phyloP scores from a whole-genome alignment of 2,888 invertebrate species.

The Anarsia innoxiella region DNA sequence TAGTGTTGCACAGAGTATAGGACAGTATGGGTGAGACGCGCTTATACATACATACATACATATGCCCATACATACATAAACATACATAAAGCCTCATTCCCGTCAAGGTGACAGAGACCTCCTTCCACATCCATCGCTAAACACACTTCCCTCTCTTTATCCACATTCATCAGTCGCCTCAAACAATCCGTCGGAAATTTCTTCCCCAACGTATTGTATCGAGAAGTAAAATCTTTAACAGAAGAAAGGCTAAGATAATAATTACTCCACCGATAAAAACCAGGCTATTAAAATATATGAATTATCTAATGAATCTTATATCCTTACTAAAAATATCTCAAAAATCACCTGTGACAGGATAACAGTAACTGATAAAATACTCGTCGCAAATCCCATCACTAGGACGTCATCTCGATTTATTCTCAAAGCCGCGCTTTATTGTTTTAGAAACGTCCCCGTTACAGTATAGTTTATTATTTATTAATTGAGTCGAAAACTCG shows the following conservation, averaged over 20 bases:
- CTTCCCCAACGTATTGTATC: too few relatives aligned
- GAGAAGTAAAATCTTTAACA: too few relatives aligned
- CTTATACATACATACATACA: constrained; percentile 20
- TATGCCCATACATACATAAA: constrained; percentile 14
- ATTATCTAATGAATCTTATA: too few relatives aligned
- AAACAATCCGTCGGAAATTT: too few relatives aligned
- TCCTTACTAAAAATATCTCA: too few relatives aligned
- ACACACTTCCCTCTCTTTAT: neutral
- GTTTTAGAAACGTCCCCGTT: constrained; percentile 24
- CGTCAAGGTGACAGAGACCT: neutral
- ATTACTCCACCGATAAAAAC: too few relatives aligned
- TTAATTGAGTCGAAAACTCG: constrained; percentile 9
- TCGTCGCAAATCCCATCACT: too few relatives aligned
- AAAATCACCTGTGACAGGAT: too few relatives aligned
- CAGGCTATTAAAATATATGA: too few relatives aligned
- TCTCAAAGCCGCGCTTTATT: constrained; percentile 29
- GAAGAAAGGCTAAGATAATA: too few relatives aligned
- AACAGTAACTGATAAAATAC: too few relatives aligned
- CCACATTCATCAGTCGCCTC: neutral
- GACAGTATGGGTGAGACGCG: neutral
- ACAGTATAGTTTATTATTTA: constrained; percentile 11
- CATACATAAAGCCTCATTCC: neutral
- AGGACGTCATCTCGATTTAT: too few relatives aligned
- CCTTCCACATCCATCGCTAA: neutral
- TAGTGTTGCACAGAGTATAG: constrained; percentile 20